Evolutionary conservation across 2,888 invertebrate species (phyloP), one percentile per base, ranked within the genome.

Genomic region (Ophion ellenae): DNA sequence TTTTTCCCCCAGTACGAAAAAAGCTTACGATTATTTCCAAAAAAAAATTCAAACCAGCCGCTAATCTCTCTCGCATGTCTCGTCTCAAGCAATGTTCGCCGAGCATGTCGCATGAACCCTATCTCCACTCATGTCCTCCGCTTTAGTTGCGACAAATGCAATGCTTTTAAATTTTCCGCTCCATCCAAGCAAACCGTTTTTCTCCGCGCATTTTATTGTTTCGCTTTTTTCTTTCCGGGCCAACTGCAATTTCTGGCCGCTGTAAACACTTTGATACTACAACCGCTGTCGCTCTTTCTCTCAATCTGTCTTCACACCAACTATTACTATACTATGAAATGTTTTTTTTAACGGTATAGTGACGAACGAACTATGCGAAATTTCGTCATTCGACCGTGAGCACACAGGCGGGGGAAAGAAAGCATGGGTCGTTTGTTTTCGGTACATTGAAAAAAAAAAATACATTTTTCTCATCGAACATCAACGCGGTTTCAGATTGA

Each of bases 201-300:
- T 70, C 14, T 32, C 10, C 47, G 36, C 9, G 36, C 24, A 66
- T 36, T 66, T 45, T 24, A 57, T 36, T 67, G 20, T 85, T 9
- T 63, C 32, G 28, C 57, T 64, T 81, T 47, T 47, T 69, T 71
- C 63, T 14, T 77, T 61, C 71, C 78, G 80, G 53, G 81, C 73
- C 83, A 74, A 28, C 83, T 74, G 71, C 66, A 71, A 79, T 73
- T 81, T 81, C 64, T 80, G 53, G 59, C 78, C 73, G 80, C 81
- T 77, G 61, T 84, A 75, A 79, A 53, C 53, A 47, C 74, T 83
- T 77, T 78, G 61, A 88, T 85, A 89, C 89, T 84, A 74, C 84
- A 81, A 77, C 40, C 70, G 45, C 73, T 70, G 6, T 71, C 66
- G 77, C 71, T 76, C 36, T 84, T 76, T 83, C 80, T 74, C 63